These are phyloP conservation scores for Thereva unica DNA, from an alignment of 2,888 invertebrate genomes.

Conservation along the genomic window DNA sequence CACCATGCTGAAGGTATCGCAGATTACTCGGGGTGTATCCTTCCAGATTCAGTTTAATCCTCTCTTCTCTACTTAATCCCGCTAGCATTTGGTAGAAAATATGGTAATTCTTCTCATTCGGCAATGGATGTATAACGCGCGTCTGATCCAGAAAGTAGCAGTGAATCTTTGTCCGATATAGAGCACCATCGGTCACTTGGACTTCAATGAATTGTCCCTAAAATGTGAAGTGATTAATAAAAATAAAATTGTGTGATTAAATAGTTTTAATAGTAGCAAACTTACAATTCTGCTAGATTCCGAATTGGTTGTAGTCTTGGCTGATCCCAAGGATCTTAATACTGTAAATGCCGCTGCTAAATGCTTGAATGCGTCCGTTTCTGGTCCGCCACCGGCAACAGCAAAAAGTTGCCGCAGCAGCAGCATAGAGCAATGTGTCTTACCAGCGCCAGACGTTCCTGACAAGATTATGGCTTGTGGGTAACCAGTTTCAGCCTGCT, in stretches of 20 bases:
- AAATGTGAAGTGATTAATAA: constrained; percentile 26
- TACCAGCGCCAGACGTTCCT: constrained; percentile 90
- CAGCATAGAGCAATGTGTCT: constrained; percentile 91
- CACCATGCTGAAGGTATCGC: constrained; percentile 77
- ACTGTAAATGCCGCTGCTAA: constrained; percentile 94
- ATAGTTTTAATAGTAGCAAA: constrained; percentile 39
- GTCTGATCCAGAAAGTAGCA: constrained; percentile 95
- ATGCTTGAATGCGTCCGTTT: constrained; percentile 95
- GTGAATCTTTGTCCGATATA: constrained; percentile 94
- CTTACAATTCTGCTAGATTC: constrained; percentile 91
- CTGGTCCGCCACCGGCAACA: constrained; percentile 90
- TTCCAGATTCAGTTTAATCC: constrained; percentile 83
- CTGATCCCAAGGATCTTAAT: constrained; percentile 85
- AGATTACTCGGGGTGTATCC: constrained; percentile 82
- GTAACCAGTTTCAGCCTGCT: constrained; percentile 93
- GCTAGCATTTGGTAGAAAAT: constrained; percentile 96
- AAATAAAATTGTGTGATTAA: background rate
- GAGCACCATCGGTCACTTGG: constrained; percentile 91
- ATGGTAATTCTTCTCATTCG: constrained; percentile 92
- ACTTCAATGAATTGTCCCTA: constrained; percentile 96
- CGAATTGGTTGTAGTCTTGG: constrained; percentile 86
- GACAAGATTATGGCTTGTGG: constrained; percentile 93
- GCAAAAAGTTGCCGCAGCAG: constrained; percentile 88
- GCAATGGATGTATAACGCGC: constrained; percentile 81
- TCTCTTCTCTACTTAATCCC: constrained; percentile 83